These are phyloP conservation scores for Altica lythri DNA, from an alignment of 2,888 invertebrate genomes.

Conservation along the genomic window DNA sequence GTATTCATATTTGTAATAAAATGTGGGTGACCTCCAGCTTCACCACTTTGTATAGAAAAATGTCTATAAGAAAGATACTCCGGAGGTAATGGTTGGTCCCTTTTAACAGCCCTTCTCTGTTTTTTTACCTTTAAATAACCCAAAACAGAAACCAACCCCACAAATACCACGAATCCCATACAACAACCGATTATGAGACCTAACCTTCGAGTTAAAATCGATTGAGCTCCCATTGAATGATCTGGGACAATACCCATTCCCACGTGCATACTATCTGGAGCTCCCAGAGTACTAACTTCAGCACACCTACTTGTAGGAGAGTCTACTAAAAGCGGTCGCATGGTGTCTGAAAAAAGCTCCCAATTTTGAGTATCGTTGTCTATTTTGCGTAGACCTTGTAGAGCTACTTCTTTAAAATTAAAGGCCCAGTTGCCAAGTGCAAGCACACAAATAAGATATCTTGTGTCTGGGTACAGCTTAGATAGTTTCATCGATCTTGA, in stretches of 20 bases:
- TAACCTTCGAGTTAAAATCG: slow-evolving; percentile 78
- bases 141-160: slow-evolving; percentile 80
- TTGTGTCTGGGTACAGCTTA: slow-evolving; percentile 76
- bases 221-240: slow-evolving; percentile 63
- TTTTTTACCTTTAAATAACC: slow-evolving; percentile 86
- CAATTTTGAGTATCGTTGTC: slow-evolving; percentile 62
- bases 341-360: slow-evolving; percentile 62
- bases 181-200: slow-evolving; percentile 86
- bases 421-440: slow-evolving; percentile 79
- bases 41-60: slow-evolving; percentile 72
- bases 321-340: slow-evolving; percentile 66
- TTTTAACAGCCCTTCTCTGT: slow-evolving; percentile 75
- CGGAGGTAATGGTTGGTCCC: slow-evolving; percentile 72
- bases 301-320: slow-evolving; percentile 78
- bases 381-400: slow-evolving; percentile 45
- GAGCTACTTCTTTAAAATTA: slow-evolving; percentile 33
- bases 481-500: slow-evolving; percentile 75
- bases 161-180: slow-evolving; percentile 83
- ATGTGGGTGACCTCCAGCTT: slow-evolving; percentile 57
- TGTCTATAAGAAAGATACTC: slow-evolving; percentile 82
- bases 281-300: slow-evolving; percentile 74
- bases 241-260: slow-evolving; percentile 55
- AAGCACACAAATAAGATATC: slow-evolving; percentile 85
- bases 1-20: slow-evolving; percentile 57
- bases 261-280: slow-evolving; percentile 69